Conservation (phyloP, 30 jellyfish, hydroid and myxozoan species). For the Clytia hemisphaerica region DNA sequence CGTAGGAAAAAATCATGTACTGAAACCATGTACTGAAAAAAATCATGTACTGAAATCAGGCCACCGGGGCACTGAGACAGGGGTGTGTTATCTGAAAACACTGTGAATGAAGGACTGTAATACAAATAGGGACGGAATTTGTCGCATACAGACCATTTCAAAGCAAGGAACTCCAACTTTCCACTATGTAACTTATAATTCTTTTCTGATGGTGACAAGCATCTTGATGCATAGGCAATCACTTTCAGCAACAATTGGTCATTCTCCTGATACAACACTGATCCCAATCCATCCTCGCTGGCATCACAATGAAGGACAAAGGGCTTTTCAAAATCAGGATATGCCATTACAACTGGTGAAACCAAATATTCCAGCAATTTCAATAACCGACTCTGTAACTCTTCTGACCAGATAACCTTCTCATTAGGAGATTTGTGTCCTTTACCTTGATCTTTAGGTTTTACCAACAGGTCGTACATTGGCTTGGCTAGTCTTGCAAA, state of each 20-base stretch:
- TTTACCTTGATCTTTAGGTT: no score
- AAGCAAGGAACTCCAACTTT: conserved; percentile 32
- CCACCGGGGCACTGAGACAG: no score
- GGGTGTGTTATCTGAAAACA: no score
- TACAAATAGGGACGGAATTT: conserved; percentile 14
- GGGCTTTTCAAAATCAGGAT: conserved; percentile 11
- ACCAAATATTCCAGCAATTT: neutral
- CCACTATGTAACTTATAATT: conserved; percentile 20
- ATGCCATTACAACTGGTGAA: conserved; percentile 16
- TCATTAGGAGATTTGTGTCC: no score
- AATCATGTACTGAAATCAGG: no score
- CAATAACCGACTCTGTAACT: no score
- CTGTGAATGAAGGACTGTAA: conserved; percentile 31
- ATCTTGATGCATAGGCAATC: conserved; percentile 15
- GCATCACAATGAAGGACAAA: conserved; percentile 31
- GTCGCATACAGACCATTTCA: conserved; percentile 42
- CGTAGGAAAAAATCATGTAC: no score
- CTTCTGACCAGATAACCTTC: no score
- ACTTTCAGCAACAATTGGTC: conserved; percentile 7
- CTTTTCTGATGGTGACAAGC: conserved; percentile 21
- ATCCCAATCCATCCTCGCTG: conserved; percentile 31
- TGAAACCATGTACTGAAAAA: no score
- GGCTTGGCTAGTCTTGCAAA: neutral
- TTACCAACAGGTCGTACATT: no score
- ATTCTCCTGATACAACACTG: conserved; percentile 17